Percentiles rank a stretch among this genome's conserved stretches.
Evolutionary conservation across 2,888 invertebrate genomes (phyloP).

Genomic region (Holacanthella duospinosa): DNA sequence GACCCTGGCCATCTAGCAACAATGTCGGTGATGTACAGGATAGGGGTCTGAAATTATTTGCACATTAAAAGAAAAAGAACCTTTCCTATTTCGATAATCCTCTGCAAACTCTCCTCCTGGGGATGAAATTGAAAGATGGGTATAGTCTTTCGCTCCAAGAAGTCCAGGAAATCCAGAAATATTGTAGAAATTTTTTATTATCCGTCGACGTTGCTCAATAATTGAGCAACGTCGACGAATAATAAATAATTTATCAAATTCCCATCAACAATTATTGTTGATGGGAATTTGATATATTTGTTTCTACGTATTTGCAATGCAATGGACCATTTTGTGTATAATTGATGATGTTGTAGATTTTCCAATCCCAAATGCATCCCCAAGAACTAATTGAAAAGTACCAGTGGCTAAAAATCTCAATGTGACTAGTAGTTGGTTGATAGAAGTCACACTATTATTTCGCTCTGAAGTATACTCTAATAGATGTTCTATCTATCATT

Average conservation of each 20-base stretch:
- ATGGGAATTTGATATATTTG: background rate
- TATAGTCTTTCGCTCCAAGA: slow-evolving; percentile 20
- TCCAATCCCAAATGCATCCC: background rate
- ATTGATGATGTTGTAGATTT: background rate
- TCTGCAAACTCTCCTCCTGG: slow-evolving; percentile 13
- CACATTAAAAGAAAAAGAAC: slow-evolving; percentile 19
- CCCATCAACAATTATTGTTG: too few relatives aligned
- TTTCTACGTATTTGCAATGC: background rate
- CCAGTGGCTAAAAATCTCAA: background rate
- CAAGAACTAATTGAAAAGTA: background rate
- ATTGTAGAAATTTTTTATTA: background rate
- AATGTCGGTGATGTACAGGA: background rate
- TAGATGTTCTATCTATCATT: background rate
- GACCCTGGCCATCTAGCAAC: slow-evolving; percentile 10
- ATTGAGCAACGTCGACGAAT: too few relatives aligned
- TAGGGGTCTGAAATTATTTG: slow-evolving; percentile 10
- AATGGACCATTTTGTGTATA: background rate
- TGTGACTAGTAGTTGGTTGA: background rate
- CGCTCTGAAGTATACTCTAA: background rate
- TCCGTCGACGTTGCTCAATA: background rate
- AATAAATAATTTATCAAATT: too few relatives aligned
- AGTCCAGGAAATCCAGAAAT: slow-evolving; percentile 14
- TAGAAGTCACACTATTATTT: background rate
- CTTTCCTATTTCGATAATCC: slow-evolving; percentile 18
- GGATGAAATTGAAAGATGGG: slow-evolving; percentile 13